Percentiles rank a stretch among this genome's conserved stretches.
Evolutionary conservation across 2,888 invertebrate genomes (phyloP).

Genomic region (Agrotis exclamationis): DNA sequence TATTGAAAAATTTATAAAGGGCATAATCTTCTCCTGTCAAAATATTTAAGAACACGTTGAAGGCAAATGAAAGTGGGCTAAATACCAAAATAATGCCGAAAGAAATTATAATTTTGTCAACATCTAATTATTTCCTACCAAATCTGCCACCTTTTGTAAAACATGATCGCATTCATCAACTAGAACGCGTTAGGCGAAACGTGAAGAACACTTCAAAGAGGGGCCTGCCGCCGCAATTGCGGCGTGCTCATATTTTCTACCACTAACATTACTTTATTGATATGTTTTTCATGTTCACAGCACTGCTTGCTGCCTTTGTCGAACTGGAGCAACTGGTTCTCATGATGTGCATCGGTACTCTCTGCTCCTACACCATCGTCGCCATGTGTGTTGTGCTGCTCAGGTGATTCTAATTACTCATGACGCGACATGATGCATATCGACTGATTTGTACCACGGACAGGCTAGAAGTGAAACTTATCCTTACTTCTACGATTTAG

Average conservation of each 20-base stretch:
- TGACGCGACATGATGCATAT: too few species aligned
- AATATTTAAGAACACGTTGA: constrained; percentile 29
- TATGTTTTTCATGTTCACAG: constrained; percentile 80
- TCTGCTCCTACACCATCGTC: constrained; percentile 96
- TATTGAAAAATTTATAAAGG: constrained; percentile 34
- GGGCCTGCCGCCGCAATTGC: too few species aligned
- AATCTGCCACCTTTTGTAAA: too few species aligned
- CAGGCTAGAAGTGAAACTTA: too few species aligned
- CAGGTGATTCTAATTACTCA: constrained; percentile 81
- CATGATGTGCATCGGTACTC: constrained; percentile 96
- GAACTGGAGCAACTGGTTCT: constrained; percentile 95
- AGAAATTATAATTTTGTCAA: constrained; percentile 21
- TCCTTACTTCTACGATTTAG: too few species aligned
- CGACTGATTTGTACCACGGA: too few species aligned
- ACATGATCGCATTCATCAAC: too few species aligned
- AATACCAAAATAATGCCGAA: constrained; percentile 25
- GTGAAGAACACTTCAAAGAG: too few species aligned
- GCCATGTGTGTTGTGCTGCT: constrained; percentile 96
- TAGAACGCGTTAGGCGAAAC: too few species aligned
- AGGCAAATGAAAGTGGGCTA: constrained; percentile 35
- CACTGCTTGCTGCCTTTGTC: constrained; percentile 94
- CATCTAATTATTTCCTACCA: neutral
- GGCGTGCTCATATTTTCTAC: too few species aligned
- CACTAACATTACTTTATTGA: too few species aligned
- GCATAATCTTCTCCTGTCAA: constrained; percentile 22